phyloP scores from a whole-genome alignment of 2,113 vertebrate genomes.

The Progne subis region DNA sequence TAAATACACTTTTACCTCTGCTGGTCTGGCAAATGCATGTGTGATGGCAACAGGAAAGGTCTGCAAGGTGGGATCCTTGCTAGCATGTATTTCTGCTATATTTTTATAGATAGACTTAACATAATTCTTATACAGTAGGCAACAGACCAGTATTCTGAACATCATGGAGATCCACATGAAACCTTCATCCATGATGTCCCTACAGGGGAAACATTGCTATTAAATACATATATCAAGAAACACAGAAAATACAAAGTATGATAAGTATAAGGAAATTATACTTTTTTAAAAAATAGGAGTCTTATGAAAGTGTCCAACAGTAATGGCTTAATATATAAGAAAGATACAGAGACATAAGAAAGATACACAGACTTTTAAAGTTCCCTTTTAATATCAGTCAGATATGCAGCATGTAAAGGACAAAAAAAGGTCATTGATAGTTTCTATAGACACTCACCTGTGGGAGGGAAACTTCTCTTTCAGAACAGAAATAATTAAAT shows the following conservation, averaged over 20 bases:
- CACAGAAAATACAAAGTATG: not conserved
- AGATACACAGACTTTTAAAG: not conserved
- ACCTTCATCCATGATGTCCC: not conserved
- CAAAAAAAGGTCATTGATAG: not conserved
- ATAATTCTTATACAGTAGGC: not conserved
- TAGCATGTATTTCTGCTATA: not conserved
- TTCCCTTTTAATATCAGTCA: not conserved
- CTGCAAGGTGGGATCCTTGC: not conserved
- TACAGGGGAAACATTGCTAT: not conserved
- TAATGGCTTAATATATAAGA: not conserved
- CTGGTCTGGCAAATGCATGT: not conserved
- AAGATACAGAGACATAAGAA: not conserved
- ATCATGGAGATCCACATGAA: not conserved
- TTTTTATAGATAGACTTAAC: not conserved
- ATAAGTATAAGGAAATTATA: not conserved
- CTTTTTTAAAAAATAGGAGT: not conserved
- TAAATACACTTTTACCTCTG: not conserved
- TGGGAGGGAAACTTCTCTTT: constrained; percentile 84
- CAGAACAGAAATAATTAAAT: constrained; percentile 84
- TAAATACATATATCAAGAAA: not conserved
- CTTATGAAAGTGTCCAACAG: not conserved
- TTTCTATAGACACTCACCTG: constrained; percentile 70
- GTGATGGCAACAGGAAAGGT: not conserved
- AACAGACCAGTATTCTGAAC: not conserved
- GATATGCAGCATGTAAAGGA: not conserved